Evolutionary conservation across 2,797 vertebrate species (phyloP).

Genomic region (Sebastes iracundus): DNA sequence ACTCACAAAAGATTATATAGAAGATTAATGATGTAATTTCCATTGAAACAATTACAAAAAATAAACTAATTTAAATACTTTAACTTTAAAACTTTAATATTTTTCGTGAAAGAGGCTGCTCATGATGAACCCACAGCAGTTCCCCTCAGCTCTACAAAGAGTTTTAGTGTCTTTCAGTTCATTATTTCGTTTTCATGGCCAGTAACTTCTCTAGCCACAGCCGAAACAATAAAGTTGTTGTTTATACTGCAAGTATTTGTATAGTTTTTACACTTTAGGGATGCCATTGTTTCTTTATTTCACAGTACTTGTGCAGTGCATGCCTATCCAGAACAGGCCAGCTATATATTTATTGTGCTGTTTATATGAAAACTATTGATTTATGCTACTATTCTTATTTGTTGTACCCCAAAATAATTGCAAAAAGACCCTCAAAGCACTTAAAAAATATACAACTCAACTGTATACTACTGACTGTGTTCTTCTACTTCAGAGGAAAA

Average conservation of each 20-base stretch:
- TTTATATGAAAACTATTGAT: too few species aligned
- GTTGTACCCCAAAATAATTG: too few species aligned
- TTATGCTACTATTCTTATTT: too few species aligned
- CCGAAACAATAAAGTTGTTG: background rate
- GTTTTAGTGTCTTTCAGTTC: background rate
- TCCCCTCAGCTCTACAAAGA: background rate
- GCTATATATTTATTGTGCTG: too few species aligned
- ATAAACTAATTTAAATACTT: background rate
- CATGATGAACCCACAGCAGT: background rate
- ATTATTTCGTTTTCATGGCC: background rate
- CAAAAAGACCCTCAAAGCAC: too few species aligned
- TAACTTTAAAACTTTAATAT: background rate
- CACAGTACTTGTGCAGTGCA: background rate
- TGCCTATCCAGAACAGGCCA: background rate
- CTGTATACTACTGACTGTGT: too few species aligned
- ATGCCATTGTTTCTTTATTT: background rate
- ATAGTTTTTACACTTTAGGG: background rate
- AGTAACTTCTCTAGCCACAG: background rate
- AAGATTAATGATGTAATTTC: background rate
- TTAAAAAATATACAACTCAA: too few species aligned
- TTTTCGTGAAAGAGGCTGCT: background rate
- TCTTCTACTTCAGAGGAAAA: too few species aligned
- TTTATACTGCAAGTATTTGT: background rate
- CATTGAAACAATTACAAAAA: background rate
- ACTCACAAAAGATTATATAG: background rate